Base-by-base conservation (phyloP, 2,888 invertebrate species). In the Drosophila dives region DNA sequence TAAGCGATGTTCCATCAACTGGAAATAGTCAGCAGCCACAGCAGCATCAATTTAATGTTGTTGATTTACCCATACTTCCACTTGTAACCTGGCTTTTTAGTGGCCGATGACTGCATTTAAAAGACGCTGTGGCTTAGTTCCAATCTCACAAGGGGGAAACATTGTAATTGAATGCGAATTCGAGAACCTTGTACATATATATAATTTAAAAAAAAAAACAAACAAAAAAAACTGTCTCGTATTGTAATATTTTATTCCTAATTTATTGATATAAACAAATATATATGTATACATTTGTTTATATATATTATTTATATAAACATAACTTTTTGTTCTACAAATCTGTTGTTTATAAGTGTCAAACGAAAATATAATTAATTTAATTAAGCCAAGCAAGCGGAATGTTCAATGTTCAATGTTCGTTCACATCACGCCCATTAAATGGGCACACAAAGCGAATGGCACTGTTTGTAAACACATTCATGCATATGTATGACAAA, bases 321-420 rank as follows among this genome's bases (percentile, higher is more conserved):
- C 54, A 54, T 59, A 65, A 45, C 17, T 58, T 17, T 62, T 61
- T 64, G 48, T 72, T 81, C 65, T 72, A 72, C 79, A 68, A 71
- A 64, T 59, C 67, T 73, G 58, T 76, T 83, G 73, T 80, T 77
- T 77, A 59, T 84, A 89, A 89, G 89, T 78, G 84, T 84, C 85
- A 75, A 86, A 89, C 77, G 63, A 68, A 86, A 81, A 64, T 78
- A 78, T 89, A 82, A 81, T 85, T 89, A 69, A 64, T 85, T 85
- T 87, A 74, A 70, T 51, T 75, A 72, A 84, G 73, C 66, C 29
- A 56, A 3, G 53, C 69, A 73, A 83, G 61, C 65, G 36, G 63
- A 60, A 51, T 71, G 62, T 79, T 79, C 78, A 66, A 65, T 65
- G 59, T 76, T 79, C 78, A 66, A 65, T 65, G 59, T 76, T 64